Evolutionary conservation across 2,113 vertebrate genomes (phyloP), one percentile per base, ranked within the genome.

Genomic region (Vulpes lagopus): DNA sequence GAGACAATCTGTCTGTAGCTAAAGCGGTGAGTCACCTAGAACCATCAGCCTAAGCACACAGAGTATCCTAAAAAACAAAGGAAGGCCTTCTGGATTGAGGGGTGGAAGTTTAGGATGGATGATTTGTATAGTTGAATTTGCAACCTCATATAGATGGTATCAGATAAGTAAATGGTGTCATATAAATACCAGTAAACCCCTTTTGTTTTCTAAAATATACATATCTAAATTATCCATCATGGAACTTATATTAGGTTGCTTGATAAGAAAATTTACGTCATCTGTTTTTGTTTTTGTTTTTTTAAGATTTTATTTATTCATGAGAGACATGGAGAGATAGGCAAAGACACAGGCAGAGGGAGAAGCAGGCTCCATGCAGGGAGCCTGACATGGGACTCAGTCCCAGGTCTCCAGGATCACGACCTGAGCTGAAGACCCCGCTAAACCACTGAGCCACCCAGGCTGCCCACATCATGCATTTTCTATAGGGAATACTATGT

Each of bases 1-100:
- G 97, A 16, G 99, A 99, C 94, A 99, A 99, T 94, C 99, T 99
- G n/a, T 98, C 99, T 19, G 99, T 99, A 96, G 99, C 99, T 20
- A 99, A 99, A 98, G 99, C 99, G 99, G 99, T 99, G 91, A 98
- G 98, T 4, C 0, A 55, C 86, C 27, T 78, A 84, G 65, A 96
- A 8, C 27, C 35, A n/a, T 96, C 25, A 89, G 8, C 43, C 79
- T 80, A 71, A 81, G 94, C 32, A 9, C 19, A 32, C 11, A 65
- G 43, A 4, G 6, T 73, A 27, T 86, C 38, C 88, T 89, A 53
- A 67, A 81, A 62, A 57, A 60, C 27, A 55, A n/a, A 74, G 71
- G 67, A 93, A 87, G 32, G 3, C 57, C 71, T 83, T 94, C 60
- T 93, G 43, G 80, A 59, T 73, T 91, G 78, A 74, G 67, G 74